A percentile compares a stretch with the other conserved stretches of the same genome.
phyloP scores from a whole-genome alignment of 2,888 invertebrate species.

The Troglohyphantes excavatus region DNA sequence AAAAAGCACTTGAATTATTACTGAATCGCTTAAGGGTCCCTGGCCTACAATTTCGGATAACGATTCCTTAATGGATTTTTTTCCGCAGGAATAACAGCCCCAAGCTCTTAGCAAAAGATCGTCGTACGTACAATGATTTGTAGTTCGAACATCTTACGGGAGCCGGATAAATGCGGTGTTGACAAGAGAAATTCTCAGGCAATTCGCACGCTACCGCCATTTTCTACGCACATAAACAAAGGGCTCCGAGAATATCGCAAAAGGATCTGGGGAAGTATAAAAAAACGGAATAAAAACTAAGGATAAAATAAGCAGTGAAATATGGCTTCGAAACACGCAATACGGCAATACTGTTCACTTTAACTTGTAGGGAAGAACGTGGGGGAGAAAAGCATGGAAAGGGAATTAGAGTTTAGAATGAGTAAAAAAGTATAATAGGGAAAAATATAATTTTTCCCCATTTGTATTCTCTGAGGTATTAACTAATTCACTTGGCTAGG shows the following conservation, averaged over 20 bases:
- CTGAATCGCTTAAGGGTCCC: conserved; percentile 12
- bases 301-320: conserved; percentile 34
- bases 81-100: conserved; percentile 15
- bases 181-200: conserved; percentile 44
- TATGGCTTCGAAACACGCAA: conserved; percentile 59
- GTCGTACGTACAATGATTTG: conserved; percentile 22
- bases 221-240: conserved; percentile 47
- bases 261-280: background rate
- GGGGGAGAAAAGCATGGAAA: background rate
- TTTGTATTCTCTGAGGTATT: conserved; percentile 27
- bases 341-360: conserved; percentile 50
- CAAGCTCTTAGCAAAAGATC: background rate
- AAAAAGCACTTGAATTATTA: conserved; percentile 2
- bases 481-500: conserved; percentile 26
- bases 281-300: background rate
- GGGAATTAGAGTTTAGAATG: conserved; percentile 31
- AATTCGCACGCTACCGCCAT: conserved; percentile 51
- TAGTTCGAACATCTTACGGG: conserved; percentile 25
- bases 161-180: conserved; percentile 63
- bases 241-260: conserved; percentile 22
- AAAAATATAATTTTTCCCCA: background rate
- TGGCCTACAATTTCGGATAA: conserved; percentile 31
- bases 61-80: conserved; percentile 52
- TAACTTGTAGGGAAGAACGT: background rate
- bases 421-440: background rate